Evolutionary conservation across 2,113 vertebrate genomes (phyloP).

Genomic region (Bambusicola thoracicus): DNA sequence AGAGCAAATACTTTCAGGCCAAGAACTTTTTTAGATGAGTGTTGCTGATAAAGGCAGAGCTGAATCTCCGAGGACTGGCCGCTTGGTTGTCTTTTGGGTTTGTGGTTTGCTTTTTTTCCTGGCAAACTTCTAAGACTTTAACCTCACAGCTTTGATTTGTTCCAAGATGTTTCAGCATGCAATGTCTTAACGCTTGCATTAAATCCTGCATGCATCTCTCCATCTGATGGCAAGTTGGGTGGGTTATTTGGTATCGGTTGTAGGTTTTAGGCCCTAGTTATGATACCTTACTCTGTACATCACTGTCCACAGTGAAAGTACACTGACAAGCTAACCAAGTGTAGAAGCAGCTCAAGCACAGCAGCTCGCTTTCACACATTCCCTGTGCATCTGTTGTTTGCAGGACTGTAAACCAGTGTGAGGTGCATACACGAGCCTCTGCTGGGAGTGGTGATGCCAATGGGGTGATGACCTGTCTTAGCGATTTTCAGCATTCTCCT

Average conservation of each 20-base stretch:
- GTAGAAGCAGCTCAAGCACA: no score
- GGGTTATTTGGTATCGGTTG: neutral
- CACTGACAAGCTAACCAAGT: neutral
- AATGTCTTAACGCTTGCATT: neutral
- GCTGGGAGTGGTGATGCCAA: neutral
- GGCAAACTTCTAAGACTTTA: slow-evolving; percentile 17
- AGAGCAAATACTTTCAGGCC: slow-evolving; percentile 28
- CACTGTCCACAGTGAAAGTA: rapidly evolving
- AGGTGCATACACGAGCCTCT: rapidly evolving
- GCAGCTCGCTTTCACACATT: no score
- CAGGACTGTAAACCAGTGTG: neutral
- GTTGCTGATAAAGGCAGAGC: neutral
- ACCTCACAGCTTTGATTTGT: neutral
- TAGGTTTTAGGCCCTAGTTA: neutral
- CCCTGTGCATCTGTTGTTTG: neutral
- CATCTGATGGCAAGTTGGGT: neutral
- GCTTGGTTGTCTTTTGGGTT: neutral
- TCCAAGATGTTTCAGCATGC: neutral
- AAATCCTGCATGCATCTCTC: neutral
- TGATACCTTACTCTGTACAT: rapidly evolving
- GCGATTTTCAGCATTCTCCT: neutral
- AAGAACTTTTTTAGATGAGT: neutral
- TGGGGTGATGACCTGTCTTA: neutral
- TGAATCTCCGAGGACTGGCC: neutral
- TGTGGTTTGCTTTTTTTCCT: neutral